Evolutionary conservation across 1,140 invertebrate species (phyloP).

Genomic region (Drosophila persimilis): DNA sequence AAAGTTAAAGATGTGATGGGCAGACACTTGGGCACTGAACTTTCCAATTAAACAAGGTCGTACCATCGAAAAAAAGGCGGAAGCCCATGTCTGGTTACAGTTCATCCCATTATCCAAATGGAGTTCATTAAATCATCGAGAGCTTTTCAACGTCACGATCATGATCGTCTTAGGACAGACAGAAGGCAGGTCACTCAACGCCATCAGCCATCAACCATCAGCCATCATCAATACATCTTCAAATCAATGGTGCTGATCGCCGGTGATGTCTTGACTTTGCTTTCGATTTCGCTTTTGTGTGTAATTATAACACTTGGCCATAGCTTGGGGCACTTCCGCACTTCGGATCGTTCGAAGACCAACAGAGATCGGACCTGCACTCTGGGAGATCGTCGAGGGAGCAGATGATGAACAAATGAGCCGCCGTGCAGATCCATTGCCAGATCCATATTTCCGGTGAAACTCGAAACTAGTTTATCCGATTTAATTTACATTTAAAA

Average conservation of each 20-base stretch:
- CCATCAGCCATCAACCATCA: slow-evolving; percentile 19
- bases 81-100: no score
- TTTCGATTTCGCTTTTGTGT: slow-evolving; percentile 50
- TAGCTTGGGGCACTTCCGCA: slow-evolving; percentile 71
- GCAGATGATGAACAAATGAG: slow-evolving; percentile 2
- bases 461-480: slow-evolving; percentile 36
- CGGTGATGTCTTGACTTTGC: slow-evolving; percentile 37
- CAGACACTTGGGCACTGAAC: neutral
- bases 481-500: slow-evolving; percentile 61
- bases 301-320: slow-evolving; percentile 73
- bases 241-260: neutral
- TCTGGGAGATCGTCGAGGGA: slow-evolving; percentile 8
- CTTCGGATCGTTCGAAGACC: neutral
- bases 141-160: slow-evolving; percentile 28
- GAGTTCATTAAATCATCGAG: slow-evolving; percentile 74
- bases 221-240: neutral
- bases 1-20: neutral
- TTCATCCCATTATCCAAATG: slow-evolving; percentile 5
- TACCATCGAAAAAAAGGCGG: no score
- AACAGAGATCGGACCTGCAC: slow-evolving; percentile 20
- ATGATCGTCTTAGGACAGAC: slow-evolving; percentile 62
- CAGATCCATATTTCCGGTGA: slow-evolving; percentile 65
- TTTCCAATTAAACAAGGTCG: neutral
- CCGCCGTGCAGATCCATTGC: neutral
- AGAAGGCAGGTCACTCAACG: slow-evolving; percentile 60